Conservation (phyloP, 2,113 vertebrate genomes). For the Cyanocitta stelleri region DNA sequence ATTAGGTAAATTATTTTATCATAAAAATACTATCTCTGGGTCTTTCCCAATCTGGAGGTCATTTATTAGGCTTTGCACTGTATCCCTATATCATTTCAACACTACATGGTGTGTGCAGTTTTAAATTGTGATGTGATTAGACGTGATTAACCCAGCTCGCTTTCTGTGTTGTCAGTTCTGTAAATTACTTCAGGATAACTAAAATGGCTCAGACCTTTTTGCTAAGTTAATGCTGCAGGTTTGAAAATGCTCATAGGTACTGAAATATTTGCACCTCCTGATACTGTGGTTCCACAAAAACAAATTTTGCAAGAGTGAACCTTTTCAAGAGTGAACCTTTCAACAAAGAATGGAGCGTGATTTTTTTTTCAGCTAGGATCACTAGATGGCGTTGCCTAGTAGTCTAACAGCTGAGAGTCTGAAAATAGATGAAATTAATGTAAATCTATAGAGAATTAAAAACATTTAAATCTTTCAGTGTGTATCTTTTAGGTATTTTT, state of each 20-base stretch:
- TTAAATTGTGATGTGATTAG: neutral
- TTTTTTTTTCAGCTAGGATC: neutral
- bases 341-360: neutral
- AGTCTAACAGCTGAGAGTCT: neutral
- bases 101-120: neutral
- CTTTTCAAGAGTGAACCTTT: neutral
- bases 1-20: neutral
- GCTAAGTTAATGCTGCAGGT: neutral
- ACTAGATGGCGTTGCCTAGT: slow-evolving; percentile 43
- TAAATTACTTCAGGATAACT: neutral
- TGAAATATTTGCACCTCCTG: neutral
- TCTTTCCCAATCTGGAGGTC: neutral
- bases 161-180: neutral
- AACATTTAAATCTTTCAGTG: neutral
- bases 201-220: neutral
- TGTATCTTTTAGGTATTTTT: neutral
- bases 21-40: neutral
- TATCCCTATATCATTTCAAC: neutral
- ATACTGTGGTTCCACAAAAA: neutral
- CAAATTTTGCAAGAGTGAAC: neutral
- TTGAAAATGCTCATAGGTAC: neutral
- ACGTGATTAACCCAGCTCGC: neutral
- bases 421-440: neutral
- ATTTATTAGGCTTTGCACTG: neutral
- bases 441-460: neutral